Conservation (phyloP, 2,888 invertebrate species). For the Hesperia comma region DNA sequence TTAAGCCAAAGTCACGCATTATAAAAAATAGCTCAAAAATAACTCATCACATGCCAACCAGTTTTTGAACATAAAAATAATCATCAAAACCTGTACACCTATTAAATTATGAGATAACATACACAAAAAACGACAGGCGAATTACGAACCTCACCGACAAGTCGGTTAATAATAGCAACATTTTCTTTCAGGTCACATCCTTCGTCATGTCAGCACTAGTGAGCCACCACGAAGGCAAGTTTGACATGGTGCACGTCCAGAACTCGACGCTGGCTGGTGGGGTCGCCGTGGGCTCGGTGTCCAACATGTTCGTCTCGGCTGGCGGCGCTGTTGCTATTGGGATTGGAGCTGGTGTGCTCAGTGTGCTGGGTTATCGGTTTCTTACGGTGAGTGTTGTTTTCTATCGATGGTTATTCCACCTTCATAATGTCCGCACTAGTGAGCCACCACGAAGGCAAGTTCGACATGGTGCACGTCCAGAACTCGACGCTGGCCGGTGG, state of each 20-base stretch:
- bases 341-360: conserved; percentile 89
- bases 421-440: conserved; percentile 90
- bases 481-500: conserved; percentile 97
- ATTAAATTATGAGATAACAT: no score
- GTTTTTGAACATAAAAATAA: no score
- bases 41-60: no score
- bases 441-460: conserved; percentile 87
- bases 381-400: conserved; percentile 84
- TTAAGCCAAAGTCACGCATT: no score
- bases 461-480: conserved; percentile 97
- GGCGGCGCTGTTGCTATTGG: conserved; percentile 93
- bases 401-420: not conserved
- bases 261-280: conserved; percentile 97
- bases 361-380: conserved; percentile 91
- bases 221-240: conserved; percentile 87
- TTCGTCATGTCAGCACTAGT: conserved; percentile 93
- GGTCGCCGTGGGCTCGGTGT: conserved; percentile 94
- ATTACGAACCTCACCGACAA: no score
- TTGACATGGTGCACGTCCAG: conserved; percentile 97
- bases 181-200: conserved; percentile 85
- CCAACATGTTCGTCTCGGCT: conserved; percentile 91
- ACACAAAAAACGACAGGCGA: no score
- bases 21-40: no score
- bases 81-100: no score
- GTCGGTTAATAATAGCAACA: no score